phyloP scores from a whole-genome alignment of 2,113 vertebrate species.

The Verasper variegatus region DNA sequence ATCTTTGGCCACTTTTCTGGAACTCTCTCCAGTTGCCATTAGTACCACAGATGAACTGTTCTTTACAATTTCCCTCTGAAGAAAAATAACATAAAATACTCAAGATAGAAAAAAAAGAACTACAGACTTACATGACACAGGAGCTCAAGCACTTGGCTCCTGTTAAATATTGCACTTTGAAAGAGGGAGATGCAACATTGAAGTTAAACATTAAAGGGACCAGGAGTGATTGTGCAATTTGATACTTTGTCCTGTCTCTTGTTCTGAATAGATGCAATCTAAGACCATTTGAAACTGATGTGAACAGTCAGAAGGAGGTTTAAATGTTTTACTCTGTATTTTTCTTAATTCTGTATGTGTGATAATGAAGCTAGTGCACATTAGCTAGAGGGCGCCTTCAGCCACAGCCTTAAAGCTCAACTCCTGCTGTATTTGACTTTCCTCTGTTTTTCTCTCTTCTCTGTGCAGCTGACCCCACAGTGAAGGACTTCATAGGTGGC shows the following conservation, averaged over 20 bases:
- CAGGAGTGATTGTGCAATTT: conserved; percentile 28
- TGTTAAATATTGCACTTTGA: conserved; percentile 77
- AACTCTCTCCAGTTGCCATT: background rate
- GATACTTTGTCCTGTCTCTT: too few species aligned
- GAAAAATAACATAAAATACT: too few species aligned
- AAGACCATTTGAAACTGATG: too few species aligned
- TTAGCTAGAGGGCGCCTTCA: background rate
- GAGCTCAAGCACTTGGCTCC: conserved; percentile 41
- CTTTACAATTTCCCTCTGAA: background rate
- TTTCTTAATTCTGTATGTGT: background rate
- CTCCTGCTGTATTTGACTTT: background rate
- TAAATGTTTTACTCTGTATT: background rate
- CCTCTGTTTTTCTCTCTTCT: conserved; percentile 2
- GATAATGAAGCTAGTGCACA: background rate
- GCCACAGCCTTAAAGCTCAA: background rate
- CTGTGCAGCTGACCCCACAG: conserved; percentile 91
- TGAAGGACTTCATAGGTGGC: conserved; percentile 98
- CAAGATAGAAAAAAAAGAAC: background rate
- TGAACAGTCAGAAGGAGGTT: too few species aligned
- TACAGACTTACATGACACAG: background rate
- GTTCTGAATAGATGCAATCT: too few species aligned
- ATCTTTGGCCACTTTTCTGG: too few species aligned
- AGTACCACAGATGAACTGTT: background rate
- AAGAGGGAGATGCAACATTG: background rate
- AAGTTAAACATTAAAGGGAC: conserved; percentile 19